Conservation (phyloP, 2,888 invertebrate genomes). For the Epistrophella euchroma region DNA sequence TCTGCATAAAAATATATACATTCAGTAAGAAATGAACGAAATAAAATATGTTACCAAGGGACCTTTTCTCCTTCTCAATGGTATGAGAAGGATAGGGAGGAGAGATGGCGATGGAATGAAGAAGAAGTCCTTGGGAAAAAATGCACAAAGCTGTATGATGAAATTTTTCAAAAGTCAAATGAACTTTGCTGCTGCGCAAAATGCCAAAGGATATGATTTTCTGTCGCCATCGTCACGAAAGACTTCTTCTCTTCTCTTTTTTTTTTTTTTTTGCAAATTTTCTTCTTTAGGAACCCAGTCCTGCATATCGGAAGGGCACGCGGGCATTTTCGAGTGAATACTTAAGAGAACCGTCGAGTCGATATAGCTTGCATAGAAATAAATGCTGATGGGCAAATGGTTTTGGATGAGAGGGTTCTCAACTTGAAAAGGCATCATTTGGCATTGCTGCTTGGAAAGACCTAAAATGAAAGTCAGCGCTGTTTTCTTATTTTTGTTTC, state of each 20-base stretch:
- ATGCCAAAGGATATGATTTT: conserved; percentile 47
- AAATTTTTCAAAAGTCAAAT: conserved; percentile 66
- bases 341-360: conserved; percentile 35
- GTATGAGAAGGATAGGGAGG: background rate
- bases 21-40: conserved; percentile 39
- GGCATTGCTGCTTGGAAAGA: conserved; percentile 29
- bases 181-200: conserved; percentile 48
- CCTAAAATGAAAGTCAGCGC: conserved; percentile 15
- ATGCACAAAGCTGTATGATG: conserved; percentile 54
- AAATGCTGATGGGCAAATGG: conserved; percentile 71
- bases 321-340: conserved; percentile 59
- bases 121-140: conserved; percentile 27
- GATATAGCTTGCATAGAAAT: conserved; percentile 54
- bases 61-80: conserved; percentile 9
- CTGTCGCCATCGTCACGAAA: conserved; percentile 29
- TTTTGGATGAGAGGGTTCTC: conserved; percentile 68
- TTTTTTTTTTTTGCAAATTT: conserved; percentile 1
- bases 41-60: conserved; percentile 67
- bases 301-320: conserved; percentile 41
- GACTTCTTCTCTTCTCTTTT: conserved; percentile 18
- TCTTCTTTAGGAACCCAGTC: conserved; percentile 8
- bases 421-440: conserved; percentile 56
- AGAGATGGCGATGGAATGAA: background rate
- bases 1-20: conserved; percentile 59
- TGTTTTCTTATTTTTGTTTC: background rate